Evolutionary conservation across 2,113 vertebrate genomes (phyloP).

Genomic region (Xiphorhynchus elegans): DNA sequence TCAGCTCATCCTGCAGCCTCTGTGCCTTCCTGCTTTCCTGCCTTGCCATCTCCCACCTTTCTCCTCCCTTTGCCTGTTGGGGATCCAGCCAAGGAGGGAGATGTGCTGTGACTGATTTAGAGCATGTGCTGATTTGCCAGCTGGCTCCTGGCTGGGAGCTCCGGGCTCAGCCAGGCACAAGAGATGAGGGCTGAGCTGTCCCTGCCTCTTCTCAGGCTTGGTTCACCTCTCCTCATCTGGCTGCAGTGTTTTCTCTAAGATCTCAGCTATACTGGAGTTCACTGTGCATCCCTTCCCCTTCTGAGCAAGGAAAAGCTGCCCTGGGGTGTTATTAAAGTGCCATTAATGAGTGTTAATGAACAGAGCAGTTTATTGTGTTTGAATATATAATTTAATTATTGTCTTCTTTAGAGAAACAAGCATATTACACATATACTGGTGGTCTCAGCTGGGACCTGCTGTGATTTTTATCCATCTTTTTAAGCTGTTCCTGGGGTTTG

Average conservation of each 20-base stretch:
- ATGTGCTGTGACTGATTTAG: constrained; percentile 13
- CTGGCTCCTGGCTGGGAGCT: not conserved
- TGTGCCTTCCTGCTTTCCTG: not conserved
- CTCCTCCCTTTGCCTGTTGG: not conserved
- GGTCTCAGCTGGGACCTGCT: not conserved
- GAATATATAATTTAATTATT: not conserved
- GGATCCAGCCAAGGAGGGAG: not conserved
- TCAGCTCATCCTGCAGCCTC: not conserved
- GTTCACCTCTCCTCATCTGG: not conserved
- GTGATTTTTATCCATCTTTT: not conserved
- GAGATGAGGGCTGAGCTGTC: not conserved
- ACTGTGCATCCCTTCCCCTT: not conserved
- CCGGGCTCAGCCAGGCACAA: not conserved
- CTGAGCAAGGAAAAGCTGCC: not conserved
- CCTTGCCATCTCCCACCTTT: not conserved
- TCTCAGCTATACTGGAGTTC: fast-evolving
- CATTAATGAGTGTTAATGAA: not conserved
- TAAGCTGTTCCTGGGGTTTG: not conserved
- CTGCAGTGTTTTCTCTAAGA: not conserved
- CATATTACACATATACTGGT: not conserved
- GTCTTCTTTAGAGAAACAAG: not conserved
- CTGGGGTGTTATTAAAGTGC: not conserved
- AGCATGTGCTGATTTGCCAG: constrained; percentile 35
- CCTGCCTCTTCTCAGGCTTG: not conserved
- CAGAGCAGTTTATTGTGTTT: not conserved